phyloP scores from a whole-genome alignment of 64 coral and sea anemone genomes.

The Dendronephthya gigantea region DNA sequence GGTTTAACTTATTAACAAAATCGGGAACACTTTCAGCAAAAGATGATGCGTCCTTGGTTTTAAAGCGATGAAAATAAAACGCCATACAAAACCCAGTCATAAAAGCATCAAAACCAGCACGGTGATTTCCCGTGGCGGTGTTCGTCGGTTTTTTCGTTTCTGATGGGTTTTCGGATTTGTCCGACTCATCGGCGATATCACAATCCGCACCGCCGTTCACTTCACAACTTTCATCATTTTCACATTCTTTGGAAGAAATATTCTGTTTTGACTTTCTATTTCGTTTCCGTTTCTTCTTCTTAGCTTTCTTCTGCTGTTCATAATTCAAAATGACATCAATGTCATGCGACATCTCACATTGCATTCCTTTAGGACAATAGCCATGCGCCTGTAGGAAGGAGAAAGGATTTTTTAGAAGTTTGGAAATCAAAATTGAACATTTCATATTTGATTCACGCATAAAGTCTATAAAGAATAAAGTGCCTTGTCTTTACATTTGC shows the following conservation, averaged over 20 bases:
- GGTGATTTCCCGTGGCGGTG: conserved; percentile 46
- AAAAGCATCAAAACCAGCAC: conserved; percentile 88
- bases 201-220: background rate
- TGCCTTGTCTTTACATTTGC: no score
- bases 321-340: conserved; percentile 72
- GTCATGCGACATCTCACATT: conserved; percentile 73
- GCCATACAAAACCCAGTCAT: conserved; percentile 93
- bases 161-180: background rate
- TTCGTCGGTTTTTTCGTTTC: background rate
- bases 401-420: background rate
- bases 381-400: conserved; percentile 62
- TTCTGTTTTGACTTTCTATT: conserved; percentile 29
- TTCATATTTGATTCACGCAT: no score
- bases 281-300: conserved; percentile 57
- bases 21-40: conserved; percentile 19
- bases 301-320: conserved; percentile 39
- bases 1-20: conserved; percentile 55
- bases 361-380: conserved; percentile 54
- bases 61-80: conserved; percentile 38
- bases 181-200: background rate
- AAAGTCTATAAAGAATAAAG: no score
- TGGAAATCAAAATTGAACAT: no score
- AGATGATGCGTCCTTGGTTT: background rate
- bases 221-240: background rate
- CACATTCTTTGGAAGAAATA: background rate